Conservation (phyloP, 1,140 invertebrate genomes). For the Octopus bimaculoides region DNA sequence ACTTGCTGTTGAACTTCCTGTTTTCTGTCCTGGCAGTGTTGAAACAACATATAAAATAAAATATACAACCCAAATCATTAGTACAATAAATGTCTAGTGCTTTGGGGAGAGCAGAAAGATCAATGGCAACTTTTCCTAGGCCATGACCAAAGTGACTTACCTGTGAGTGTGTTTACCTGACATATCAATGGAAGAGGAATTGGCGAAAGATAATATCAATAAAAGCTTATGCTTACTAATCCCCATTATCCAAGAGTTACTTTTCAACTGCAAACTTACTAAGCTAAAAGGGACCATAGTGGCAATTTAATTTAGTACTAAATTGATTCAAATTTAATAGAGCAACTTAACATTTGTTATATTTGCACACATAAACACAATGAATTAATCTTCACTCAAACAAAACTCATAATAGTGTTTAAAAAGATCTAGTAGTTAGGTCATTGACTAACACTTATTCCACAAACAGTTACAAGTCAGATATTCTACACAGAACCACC, state of each 20-base stretch:
- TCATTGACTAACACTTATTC: no score
- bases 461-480: no score
- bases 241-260: background rate
- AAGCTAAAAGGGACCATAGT: background rate
- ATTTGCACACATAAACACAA: background rate
- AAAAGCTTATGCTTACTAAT: background rate
- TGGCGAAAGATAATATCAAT: background rate
- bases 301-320: background rate
- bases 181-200: background rate
- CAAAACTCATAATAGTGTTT: no score
- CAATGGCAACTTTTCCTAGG: background rate
- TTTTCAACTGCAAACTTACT: background rate
- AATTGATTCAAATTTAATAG: background rate
- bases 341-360: background rate
- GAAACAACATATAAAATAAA: background rate
- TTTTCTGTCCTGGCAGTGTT: background rate
- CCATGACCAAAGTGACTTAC: background rate
- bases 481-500: no score
- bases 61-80: background rate
- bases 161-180: conserved; percentile 2
- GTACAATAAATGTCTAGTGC: background rate
- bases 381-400: background rate
- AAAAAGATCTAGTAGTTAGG: no score
- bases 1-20: background rate
- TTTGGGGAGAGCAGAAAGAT: background rate